Conservation (phyloP, 1,140 invertebrate species). For the Archegozetes longisetosus region DNA sequence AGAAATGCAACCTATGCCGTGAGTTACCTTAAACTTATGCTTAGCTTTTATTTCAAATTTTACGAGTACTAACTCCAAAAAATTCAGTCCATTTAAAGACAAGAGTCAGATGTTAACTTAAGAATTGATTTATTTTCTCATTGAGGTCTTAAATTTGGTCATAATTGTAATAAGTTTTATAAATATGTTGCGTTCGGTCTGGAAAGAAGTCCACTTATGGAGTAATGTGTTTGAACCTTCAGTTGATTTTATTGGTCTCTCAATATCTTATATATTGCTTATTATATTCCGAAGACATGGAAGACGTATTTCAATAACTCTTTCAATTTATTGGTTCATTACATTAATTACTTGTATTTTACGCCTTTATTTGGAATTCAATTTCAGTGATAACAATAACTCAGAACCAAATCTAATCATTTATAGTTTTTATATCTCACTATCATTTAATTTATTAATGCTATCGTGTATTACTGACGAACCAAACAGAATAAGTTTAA, state of each 20-base stretch:
- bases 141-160: background rate
- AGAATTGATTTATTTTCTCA: background rate
- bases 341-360: background rate
- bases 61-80: too few relatives aligned
- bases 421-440: background rate
- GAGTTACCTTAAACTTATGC: background rate
- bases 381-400: background rate
- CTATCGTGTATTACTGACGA: background rate
- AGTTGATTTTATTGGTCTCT: background rate
- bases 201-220: background rate
- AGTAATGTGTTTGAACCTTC: background rate
- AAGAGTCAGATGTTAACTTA: background rate
- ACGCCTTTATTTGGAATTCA: background rate
- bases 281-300: background rate
- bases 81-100: too few relatives aligned
- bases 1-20: background rate
- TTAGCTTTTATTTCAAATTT: background rate
- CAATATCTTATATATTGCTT: background rate
- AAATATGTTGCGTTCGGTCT: background rate
- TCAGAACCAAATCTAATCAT: background rate
- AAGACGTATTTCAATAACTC: background rate
- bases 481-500: background rate
- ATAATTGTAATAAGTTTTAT: background rate
- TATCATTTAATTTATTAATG: background rate
- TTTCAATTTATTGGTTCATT: background rate